phyloP scores from a whole-genome alignment of 1,140 invertebrate genomes.

The Platyura marginata region DNA sequence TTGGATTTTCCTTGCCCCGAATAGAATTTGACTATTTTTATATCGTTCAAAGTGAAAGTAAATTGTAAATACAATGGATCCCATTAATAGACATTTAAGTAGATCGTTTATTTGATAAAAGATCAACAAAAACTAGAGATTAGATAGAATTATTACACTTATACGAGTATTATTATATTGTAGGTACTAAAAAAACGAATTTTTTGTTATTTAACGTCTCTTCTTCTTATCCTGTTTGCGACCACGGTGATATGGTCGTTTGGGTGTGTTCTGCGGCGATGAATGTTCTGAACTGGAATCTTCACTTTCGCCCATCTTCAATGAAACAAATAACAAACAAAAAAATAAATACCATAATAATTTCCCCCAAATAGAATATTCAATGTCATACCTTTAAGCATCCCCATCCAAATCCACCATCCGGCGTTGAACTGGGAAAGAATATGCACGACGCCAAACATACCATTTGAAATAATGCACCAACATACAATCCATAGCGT shows the following conservation, averaged over 20 bases:
- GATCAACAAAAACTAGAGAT: no score
- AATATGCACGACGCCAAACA: constrained; percentile 40
- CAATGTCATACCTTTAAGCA: not conserved
- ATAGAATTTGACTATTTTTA: no score
- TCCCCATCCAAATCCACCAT: constrained; percentile 5
- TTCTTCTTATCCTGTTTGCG: constrained; percentile 36
- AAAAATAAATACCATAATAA: not conserved
- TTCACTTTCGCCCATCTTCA: constrained; percentile 27
- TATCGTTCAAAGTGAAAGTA: no score
- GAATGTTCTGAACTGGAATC: constrained; percentile 36
- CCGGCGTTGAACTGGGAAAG: constrained; percentile 28
- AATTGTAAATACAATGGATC: no score
- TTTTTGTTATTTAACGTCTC: constrained; percentile 20
- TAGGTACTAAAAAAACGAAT: no score
- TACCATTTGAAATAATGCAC: constrained; percentile 39
- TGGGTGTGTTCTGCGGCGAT: constrained; percentile 33
- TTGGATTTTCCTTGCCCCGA: no score
- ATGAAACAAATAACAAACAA: not conserved
- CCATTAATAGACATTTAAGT: no score
- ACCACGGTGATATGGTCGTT: constrained; percentile 27
- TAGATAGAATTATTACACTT: no score
- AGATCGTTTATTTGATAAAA: no score
- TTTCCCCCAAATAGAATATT: not conserved
- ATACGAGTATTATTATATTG: no score
- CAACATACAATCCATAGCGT: constrained; percentile 36